A percentile compares a stretch with the other conserved stretches of the same genome.
phyloP scores from a whole-genome alignment of 1,140 invertebrate species.

The Neodiprion virginianus region DNA sequence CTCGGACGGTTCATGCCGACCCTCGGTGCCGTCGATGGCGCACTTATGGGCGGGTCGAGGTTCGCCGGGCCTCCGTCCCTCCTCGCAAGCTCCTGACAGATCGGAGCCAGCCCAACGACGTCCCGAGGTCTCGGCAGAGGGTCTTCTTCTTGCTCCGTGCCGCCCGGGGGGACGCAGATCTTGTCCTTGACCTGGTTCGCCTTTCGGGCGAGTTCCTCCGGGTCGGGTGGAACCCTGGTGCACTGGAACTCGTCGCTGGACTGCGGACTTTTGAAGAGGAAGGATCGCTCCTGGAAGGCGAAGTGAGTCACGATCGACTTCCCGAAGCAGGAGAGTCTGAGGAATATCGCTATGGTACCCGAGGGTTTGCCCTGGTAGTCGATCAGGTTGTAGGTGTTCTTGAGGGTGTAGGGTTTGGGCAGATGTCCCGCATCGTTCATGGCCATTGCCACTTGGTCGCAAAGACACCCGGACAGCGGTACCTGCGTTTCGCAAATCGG shows the following conservation, averaged over 20 bases:
- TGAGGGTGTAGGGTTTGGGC: constrained; percentile 25
- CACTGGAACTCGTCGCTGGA: constrained; percentile 43
- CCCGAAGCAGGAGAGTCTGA: constrained; percentile 43
- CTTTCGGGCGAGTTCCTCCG: constrained; percentile 11
- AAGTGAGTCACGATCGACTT: constrained; percentile 40
- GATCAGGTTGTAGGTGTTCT: constrained; percentile 35
- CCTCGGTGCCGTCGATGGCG: constrained; percentile 21
- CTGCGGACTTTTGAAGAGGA: constrained; percentile 41
- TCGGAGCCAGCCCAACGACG: constrained; percentile 22
- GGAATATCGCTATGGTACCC: constrained; percentile 35
- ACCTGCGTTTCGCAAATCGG: constrained; percentile 27
- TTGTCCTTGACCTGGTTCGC: neutral
- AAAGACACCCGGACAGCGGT: constrained; percentile 25
- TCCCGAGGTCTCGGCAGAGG: constrained; percentile 14
- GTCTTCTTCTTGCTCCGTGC: constrained; percentile 10
- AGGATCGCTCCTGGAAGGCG: constrained; percentile 35
- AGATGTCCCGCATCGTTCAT: constrained; percentile 25
- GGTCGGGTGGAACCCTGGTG: constrained; percentile 20
- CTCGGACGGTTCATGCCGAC: constrained; percentile 35
- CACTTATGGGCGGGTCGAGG: neutral
- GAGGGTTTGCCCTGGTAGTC: constrained; percentile 21
- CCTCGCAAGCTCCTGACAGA: constrained; percentile 26
- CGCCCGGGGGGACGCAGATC: constrained; percentile 12
- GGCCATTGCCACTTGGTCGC: constrained; percentile 24
- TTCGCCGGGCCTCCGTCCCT: constrained; percentile 17